Base-by-base conservation (phyloP, 2,113 vertebrate genomes). In the Oryzias curvinotus region DNA sequence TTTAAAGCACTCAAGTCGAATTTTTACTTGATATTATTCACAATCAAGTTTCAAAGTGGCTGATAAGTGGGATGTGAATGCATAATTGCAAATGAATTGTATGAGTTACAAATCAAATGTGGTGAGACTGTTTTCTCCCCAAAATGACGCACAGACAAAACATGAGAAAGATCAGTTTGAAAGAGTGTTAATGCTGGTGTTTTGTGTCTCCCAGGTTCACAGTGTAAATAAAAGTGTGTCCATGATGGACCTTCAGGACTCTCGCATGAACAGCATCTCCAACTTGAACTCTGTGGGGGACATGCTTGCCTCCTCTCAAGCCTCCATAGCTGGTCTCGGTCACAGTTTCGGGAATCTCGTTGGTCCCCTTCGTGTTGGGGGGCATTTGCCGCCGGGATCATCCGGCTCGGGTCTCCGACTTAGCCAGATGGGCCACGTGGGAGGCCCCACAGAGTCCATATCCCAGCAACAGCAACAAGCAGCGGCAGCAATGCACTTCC, bases 181-280 rank as follows among this genome's bases (percentile, higher is more conserved):
- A 4, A 19, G 6, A 18, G 16, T 65, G 7, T 14, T 49, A 0
- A 5, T 4, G 13, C 56, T 12, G 3, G 5, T 57, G 45, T 57
- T 36, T 52, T 59, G 41, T 63, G 15, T 57, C 14, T 72, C 49
- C 51, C 77, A 93, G 92, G 94, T 97, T 77, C 94, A 97, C 73
- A 96, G 95, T 14, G 95, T 96, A 58, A 97, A 97, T 86, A 98
- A 98, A 86, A 98, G 96, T 1, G 95, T 98, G 59, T 98, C 96
- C 52, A 98, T 98, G 96, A 92, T 98, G 93, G 96, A 98, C 78
- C 93, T 98, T 17, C 96, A 98, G 87, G 96, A 96, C 1, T 95
- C 95, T 1, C 93, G 95, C 21, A 95, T 98, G 84, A 97, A 97
- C 92, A 97, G 95, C 84, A 93, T 98, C 51, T 96, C 95, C 75